Evolutionary conservation across 2,113 vertebrate genomes (phyloP), one percentile per base, ranked within the genome.

Genomic region (Gobio gobio): DNA sequence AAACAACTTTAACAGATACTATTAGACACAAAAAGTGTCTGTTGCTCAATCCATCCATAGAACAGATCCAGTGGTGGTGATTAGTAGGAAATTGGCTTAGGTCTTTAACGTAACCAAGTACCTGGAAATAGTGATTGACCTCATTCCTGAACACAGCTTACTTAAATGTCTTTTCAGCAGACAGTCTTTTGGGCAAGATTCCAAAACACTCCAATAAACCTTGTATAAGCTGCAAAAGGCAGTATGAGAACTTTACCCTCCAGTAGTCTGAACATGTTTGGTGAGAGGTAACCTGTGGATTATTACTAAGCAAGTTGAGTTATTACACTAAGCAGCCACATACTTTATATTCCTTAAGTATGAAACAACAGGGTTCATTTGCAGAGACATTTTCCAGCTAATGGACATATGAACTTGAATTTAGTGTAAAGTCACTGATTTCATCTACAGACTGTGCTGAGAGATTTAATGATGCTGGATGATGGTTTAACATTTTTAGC

Each of bases 51-150:
- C n/a, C 58, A 79, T 29, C 14, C 58, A 64, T 16, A 58, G 54
- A 76, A 76, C 24, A 29, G 40, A 45, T 76, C 47, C 56, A 64
- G 78, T 16, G 4, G 78, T 16, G 4, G 10, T 63, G 78, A 82
- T 82, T 22, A 64, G 7, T 5, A 49, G 79, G 26, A 22, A 49
- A 82, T 82, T 82, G 45, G 79, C 45, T 56, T 82, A 82, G 4
- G 26, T 14, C 29, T 36, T 72, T 1, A 18, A n/a, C 3, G 12
- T 56, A 70, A 82, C 10, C 29, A 51, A 82, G 63, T 82, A 36
- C 10, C 12, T 70, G 13, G 49, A 82, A 82, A 40, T 72, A 54
- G 79, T 54, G 45, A 82, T 40, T 40, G 47, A 24, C 47, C 45
- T 56, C 1, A 40, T 70, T 70, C 12, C 18, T 49, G 45, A 36